These are phyloP conservation scores for Thaumatotibia leucotreta DNA, from an alignment of 1,140 invertebrate genomes.

Conservation along the genomic window DNA sequence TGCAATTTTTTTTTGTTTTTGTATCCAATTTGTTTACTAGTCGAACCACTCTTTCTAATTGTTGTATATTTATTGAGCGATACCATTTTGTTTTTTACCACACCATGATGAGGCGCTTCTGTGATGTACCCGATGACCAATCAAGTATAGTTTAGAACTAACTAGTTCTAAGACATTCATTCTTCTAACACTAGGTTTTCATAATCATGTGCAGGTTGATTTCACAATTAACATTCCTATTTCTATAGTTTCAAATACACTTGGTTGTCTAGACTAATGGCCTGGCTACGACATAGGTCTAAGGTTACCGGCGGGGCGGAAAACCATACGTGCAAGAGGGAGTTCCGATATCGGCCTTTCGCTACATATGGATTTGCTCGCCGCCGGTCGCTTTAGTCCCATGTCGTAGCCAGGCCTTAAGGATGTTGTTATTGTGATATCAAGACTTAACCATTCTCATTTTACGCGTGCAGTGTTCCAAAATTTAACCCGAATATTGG, in stretches of 20 bases:
- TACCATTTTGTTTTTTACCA: conserved; percentile 19
- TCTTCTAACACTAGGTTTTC: not conserved
- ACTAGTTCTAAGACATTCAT: not conserved
- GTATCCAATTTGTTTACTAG: not conserved
- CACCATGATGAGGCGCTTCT: not conserved
- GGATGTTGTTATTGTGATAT: not conserved
- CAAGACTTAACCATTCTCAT: not conserved
- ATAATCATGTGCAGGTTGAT: not conserved
- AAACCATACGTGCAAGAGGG: too few relatives aligned
- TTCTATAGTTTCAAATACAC: too few relatives aligned
- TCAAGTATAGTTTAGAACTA: conserved; percentile 48
- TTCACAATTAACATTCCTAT: too few relatives aligned
- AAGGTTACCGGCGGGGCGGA: too few relatives aligned
- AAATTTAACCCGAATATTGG: conserved; percentile 14
- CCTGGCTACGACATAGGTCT: too few relatives aligned
- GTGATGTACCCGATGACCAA: conserved; percentile 12
- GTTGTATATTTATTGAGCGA: conserved; percentile 22
- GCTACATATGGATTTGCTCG: too few relatives aligned
- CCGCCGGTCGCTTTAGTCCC: too few relatives aligned
- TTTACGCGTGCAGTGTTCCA: not conserved
- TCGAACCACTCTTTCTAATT: not conserved
- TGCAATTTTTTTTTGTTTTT: not conserved
- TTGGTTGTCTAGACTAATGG: too few relatives aligned
- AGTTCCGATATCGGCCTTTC: too few relatives aligned
- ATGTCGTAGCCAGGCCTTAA: too few relatives aligned